Base-by-base conservation (phyloP, 1,140 invertebrate species). In the Drosophila erecta region DNA sequence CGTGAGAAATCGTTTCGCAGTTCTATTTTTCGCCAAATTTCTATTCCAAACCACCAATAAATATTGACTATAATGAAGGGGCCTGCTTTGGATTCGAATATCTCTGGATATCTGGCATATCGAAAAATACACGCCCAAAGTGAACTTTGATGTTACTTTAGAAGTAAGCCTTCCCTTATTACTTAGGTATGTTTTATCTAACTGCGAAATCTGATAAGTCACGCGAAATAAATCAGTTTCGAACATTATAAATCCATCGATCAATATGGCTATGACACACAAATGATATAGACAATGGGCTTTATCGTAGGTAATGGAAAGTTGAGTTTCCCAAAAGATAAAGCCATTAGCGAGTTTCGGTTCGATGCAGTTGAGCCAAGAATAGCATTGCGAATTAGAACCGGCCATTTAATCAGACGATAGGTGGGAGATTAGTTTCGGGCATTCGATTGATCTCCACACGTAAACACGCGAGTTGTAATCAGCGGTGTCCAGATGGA, bases 381-480 rank as follows among this genome's bases (percentile, higher is more conserved):
- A 38, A 46, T n/a, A 38, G 27, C 11, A n/a, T 66, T 65, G 33
- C 7, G 44, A 11, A 15, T 3, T 30, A 10, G 7, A 30, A 64
- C 20, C 6, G 46, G 12, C 60, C 35, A 66, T 35, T 27, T 30
- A 35, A 46, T 75, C 40, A 66, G 53, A 35, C 35, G 40, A 66
- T 41, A 15, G 59, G 75, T 47, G 14, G 51, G 20, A 38, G 40
- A 17, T 38, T 14, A 37, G 22, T 37, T 43, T 51, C 40, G 33
- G 17, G 55, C 64, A 44, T 57, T 67, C 79, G 61, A 87, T 83
- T 79, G 79, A 87, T 76, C 77, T 65, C 43, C 77, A 51, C 55
- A 71, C 54, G 62, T 47, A 61, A 81, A 69, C 79, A 83, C 79
- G 75, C 79, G 83, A 86, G 58, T 76, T 61, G 46, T 69, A 86